A percentile compares a stretch with the other conserved stretches of the same genome.
Conservation (phyloP, 2,888 invertebrate genomes). For the Cryptocheilus praepositus region DNA sequence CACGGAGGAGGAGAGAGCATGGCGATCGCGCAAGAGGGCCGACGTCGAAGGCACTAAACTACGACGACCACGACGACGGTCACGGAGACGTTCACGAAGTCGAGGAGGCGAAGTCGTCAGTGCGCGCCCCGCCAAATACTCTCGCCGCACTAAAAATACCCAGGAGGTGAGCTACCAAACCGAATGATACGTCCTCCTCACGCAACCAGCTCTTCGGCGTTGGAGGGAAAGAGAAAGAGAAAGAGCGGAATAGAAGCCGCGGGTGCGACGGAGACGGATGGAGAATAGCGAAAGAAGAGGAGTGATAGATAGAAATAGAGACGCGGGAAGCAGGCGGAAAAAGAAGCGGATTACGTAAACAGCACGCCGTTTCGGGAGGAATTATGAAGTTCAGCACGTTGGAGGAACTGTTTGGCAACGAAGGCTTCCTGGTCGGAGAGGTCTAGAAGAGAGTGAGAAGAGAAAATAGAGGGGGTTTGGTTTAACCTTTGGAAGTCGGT, state of each 20-base stretch:
- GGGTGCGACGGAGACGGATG: conserved; percentile 21
- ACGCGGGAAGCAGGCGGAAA: conserved; percentile 12
- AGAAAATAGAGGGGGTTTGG: conserved; percentile 5
- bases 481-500: too few relatives aligned
- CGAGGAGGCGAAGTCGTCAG: conserved; percentile 39
- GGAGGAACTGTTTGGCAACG: conserved; percentile 34
- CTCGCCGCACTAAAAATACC: conserved; percentile 71
- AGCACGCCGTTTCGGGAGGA: conserved; percentile 33
- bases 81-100: conserved; percentile 31
- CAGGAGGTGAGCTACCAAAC: conserved; percentile 58
- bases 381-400: conserved; percentile 35
- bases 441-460: conserved; percentile 18
- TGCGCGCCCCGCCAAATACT: conserved; percentile 72
- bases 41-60: conserved; percentile 56
- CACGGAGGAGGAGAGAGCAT: conserved; percentile 30
- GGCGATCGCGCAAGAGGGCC: conserved; percentile 51
- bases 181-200: conserved; percentile 61
- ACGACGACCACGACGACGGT: conserved; percentile 50
- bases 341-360: conserved; percentile 64
- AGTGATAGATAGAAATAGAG: background rate
- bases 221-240: conserved; percentile 16
- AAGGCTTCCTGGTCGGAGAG: conserved; percentile 38
- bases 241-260: conserved; percentile 1
- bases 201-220: conserved; percentile 13
- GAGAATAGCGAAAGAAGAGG: conserved; percentile 30